phyloP scores from a whole-genome alignment of 2,888 invertebrate species.

The Barypeithes pellucidus region DNA sequence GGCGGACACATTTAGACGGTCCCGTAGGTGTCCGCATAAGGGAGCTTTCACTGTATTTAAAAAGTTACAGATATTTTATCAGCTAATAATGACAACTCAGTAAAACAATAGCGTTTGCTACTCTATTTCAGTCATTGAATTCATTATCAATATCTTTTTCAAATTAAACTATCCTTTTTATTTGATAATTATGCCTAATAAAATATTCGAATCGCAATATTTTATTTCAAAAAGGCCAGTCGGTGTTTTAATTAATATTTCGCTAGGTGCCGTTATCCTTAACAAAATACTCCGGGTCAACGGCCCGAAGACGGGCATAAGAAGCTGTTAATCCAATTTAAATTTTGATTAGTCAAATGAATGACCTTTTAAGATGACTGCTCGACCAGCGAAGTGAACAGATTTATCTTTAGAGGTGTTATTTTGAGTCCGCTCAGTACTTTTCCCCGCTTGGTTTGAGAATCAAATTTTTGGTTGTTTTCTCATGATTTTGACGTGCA shows the following conservation, averaged over 20 bases:
- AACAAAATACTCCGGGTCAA: not conserved
- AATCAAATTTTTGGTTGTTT: no score
- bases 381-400: not conserved
- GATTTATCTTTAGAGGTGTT: not conserved
- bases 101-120: no score
- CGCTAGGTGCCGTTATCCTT: not conserved
- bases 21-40: no score
- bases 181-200: slow-evolving; percentile 11
- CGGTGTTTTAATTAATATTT: slow-evolving; percentile 3
- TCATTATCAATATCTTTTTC: not conserved
- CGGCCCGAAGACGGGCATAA: not conserved
- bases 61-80: no score
- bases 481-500: no score
- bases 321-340: slow-evolving; percentile 13
- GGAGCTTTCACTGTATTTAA: no score
- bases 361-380: not conserved
- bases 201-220: slow-evolving; percentile 4
- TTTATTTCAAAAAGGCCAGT: slow-evolving; percentile 5
- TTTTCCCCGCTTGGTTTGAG: no score
- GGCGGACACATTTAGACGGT: no score
- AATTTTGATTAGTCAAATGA: slow-evolving; percentile 15
- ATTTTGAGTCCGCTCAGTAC: no score
- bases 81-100: no score
- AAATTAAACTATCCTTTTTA: not conserved
- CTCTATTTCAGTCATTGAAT: no score